These are phyloP conservation scores for Urophycis tenuis DNA, from an alignment of 2,797 vertebrate species.

Conservation along the genomic window DNA sequence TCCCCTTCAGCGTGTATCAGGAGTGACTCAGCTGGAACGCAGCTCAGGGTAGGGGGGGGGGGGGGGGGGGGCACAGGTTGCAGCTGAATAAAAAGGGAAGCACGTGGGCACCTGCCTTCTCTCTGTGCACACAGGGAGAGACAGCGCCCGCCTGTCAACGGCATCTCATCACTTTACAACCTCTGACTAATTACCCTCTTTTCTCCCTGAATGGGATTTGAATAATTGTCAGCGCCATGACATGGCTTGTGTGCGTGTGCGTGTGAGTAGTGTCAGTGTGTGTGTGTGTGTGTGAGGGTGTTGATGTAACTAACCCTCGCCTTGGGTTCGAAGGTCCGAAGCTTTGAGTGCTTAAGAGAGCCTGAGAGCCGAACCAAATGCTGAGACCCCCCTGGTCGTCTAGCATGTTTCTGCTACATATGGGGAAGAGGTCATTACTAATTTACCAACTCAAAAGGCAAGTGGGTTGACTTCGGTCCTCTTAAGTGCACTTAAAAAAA, in stretches of 20 bases:
- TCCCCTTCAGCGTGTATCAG: not conserved
- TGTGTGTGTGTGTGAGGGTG: too few species aligned
- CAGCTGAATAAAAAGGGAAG: not conserved
- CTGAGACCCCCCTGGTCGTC: not conserved
- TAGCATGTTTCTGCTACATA: not conserved
- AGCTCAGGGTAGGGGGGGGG: too few species aligned
- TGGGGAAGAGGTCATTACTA: not conserved
- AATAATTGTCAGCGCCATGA: not conserved
- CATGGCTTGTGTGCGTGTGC: too few species aligned
- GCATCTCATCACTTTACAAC: not conserved
- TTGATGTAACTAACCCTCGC: not conserved
- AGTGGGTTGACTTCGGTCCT: not conserved
- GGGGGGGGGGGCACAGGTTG: not conserved
- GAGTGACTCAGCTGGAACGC: not conserved
- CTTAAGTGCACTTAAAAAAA: not conserved
- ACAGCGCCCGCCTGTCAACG: not conserved
- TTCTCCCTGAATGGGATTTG: not conserved
- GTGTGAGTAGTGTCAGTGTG: too few species aligned
- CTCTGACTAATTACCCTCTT: not conserved
- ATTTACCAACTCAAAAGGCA: constrained; percentile 1
- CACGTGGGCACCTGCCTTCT: not conserved
- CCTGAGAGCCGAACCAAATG: not conserved
- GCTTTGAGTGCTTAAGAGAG: not conserved
- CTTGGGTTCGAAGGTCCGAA: not conserved
- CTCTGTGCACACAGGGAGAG: not conserved